Conservation (phyloP, 1,140 invertebrate genomes). For the Leucophenga varia region DNA sequence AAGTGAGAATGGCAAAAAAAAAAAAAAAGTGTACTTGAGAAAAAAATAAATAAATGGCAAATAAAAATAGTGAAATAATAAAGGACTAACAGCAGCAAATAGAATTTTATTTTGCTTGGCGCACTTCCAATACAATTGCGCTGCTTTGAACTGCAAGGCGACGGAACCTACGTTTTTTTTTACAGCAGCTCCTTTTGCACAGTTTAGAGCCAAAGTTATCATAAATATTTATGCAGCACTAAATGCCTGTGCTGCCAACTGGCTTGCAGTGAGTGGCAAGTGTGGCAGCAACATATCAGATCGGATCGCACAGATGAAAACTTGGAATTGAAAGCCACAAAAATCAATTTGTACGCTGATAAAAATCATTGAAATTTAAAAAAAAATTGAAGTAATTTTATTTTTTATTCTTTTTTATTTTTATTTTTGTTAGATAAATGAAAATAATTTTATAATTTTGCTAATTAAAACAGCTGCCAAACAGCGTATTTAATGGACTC, state of each 20-base stretch:
- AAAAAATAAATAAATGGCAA: too few relatives aligned
- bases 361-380: constrained; percentile 39
- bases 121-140: constrained; percentile 28
- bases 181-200: too few relatives aligned
- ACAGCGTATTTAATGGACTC: constrained; percentile 1
- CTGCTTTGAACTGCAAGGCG: too few relatives aligned
- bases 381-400: too few relatives aligned
- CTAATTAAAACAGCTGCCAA: neutral
- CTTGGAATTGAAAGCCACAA: constrained; percentile 46
- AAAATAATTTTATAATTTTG: too few relatives aligned
- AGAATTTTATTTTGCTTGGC: constrained; percentile 51
- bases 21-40: constrained; percentile 6
- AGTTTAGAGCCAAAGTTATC: constrained; percentile 24
- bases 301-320: too few relatives aligned
- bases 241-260: too few relatives aligned
- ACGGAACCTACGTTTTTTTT: constrained; percentile 13
- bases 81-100: constrained; percentile 23
- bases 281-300: too few relatives aligned
- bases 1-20: constrained; percentile 6
- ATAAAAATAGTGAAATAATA: too few relatives aligned
- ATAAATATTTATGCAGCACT: constrained; percentile 45
- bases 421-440: too few relatives aligned
- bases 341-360: constrained; percentile 48
- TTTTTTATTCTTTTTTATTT: too few relatives aligned
- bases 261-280: too few relatives aligned